Evolutionary conservation across 1,140 invertebrate species (phyloP).

Genomic region (Hypothenemus hampei): DNA sequence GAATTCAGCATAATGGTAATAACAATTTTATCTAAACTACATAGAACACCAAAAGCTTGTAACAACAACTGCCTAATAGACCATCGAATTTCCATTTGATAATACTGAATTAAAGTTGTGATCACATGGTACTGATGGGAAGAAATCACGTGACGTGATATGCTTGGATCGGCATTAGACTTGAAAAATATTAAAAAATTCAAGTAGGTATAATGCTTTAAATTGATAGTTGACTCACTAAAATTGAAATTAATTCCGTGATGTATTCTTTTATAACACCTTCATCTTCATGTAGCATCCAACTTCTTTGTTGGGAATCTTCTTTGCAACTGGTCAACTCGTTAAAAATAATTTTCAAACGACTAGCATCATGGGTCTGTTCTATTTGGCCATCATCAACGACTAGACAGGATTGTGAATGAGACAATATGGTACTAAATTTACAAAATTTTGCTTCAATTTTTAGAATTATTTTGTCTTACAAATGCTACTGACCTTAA

Average conservation of each 20-base stretch:
- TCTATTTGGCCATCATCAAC: conserved; percentile 58
- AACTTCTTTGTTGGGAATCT: conserved; percentile 88
- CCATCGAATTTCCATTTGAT: conserved; percentile 88
- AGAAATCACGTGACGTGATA: conserved; percentile 71
- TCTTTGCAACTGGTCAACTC: conserved; percentile 83
- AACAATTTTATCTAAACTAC: conserved; percentile 72
- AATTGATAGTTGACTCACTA: conserved; percentile 56
- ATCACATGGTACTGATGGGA: conserved; percentile 72
- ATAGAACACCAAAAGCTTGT: conserved; percentile 81
- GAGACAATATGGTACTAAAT: conserved; percentile 48
- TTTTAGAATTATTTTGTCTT: background rate
- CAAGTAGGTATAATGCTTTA: background rate
- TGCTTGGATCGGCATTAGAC: conserved; percentile 80
- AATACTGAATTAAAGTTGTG: conserved; percentile 76
- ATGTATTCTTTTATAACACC: conserved; percentile 77
- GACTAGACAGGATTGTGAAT: conserved; percentile 54
- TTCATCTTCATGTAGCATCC: conserved; percentile 91
- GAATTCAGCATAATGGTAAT: conserved; percentile 78
- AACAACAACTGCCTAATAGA: conserved; percentile 73
- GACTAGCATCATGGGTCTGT: conserved; percentile 70
- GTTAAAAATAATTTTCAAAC: conserved; percentile 72
- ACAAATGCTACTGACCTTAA: conserved; percentile 36
- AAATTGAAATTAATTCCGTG: conserved; percentile 76
- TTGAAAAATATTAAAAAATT: conserved; percentile 39
- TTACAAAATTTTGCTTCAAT: background rate